A percentile compares a stretch with the other conserved stretches of the same genome.
These are phyloP conservation scores for Congeria kusceri DNA, from an alignment of 2,888 invertebrate species.

Conservation along the genomic window DNA sequence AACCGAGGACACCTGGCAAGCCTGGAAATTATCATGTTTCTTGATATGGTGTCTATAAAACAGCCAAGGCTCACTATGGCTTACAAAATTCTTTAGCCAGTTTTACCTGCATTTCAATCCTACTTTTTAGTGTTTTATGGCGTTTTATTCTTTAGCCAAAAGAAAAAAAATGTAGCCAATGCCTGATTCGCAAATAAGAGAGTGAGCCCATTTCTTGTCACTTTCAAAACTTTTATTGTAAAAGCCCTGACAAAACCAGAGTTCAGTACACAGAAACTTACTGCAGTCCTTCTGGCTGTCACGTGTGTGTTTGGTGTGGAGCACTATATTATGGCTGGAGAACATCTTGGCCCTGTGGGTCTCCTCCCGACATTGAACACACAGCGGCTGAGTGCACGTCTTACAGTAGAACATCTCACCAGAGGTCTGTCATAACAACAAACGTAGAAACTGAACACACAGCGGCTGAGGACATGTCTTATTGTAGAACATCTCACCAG, in stretches of 20 bases:
- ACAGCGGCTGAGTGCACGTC: slow-evolving; percentile 91
- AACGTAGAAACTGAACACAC: slow-evolving; percentile 89
- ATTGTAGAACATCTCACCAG: slow-evolving; percentile 91
- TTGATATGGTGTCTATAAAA: no score
- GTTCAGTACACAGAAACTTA: slow-evolving; percentile 79
- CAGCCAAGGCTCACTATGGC: no score
- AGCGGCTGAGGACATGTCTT: slow-evolving; percentile 91
- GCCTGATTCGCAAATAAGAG: not conserved
- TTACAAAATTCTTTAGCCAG: no score
- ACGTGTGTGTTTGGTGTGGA: slow-evolving; percentile 90
- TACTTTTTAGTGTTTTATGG: no score
- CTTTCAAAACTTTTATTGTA: no score
- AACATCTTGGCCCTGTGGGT: slow-evolving; percentile 93
- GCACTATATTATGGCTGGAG: slow-evolving; percentile 90
- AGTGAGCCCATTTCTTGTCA: no score
- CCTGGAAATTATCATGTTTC: no score
- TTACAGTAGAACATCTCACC: slow-evolving; percentile 92
- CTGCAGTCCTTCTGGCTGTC: slow-evolving; percentile 88
- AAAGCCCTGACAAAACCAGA: no score
- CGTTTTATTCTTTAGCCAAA: no score
- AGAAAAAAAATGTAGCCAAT: not conserved
- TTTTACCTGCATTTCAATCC: no score
- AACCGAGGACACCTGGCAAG: no score
- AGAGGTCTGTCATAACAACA: slow-evolving; percentile 75
- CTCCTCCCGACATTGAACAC: slow-evolving; percentile 90